A percentile compares a stretch with the other conserved stretches of the same genome.
Evolutionary conservation across 1,140 invertebrate species (phyloP).

Genomic region (Bombus picipes): DNA sequence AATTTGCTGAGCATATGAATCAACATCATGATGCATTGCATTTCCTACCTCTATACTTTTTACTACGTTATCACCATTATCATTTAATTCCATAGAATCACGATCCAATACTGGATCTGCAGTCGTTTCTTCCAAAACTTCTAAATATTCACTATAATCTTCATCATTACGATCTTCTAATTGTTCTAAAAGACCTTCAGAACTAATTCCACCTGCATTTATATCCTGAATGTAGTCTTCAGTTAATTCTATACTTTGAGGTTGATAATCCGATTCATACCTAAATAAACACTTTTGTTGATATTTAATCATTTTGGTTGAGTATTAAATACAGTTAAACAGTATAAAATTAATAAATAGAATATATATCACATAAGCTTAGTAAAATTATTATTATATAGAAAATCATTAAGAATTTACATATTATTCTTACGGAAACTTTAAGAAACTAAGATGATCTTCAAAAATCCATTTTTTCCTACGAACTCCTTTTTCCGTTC

Average conservation of each 20-base stretch:
- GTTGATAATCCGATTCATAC: slow-evolving; percentile 76
- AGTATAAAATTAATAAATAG: neutral
- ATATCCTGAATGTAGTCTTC: slow-evolving; percentile 79
- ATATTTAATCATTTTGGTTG: neutral
- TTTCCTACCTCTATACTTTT: slow-evolving; percentile 15
- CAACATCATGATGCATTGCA: slow-evolving; percentile 54
- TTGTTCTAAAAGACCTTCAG: slow-evolving; percentile 77
- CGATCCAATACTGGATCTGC: slow-evolving; percentile 61
- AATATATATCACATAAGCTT: neutral
- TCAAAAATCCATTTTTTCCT: slow-evolving; percentile 82
- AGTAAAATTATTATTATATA: slow-evolving; percentile 1
- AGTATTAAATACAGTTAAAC: neutral
- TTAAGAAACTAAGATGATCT: slow-evolving; percentile 78
- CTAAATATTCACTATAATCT: slow-evolving; percentile 79
- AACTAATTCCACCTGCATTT: slow-evolving; percentile 70
- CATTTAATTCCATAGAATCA: slow-evolving; percentile 55
- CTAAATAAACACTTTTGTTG: slow-evolving; percentile 56
- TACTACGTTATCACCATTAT: slow-evolving; percentile 14
- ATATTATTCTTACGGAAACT: slow-evolving; percentile 75
- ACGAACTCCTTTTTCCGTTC: slow-evolving; percentile 73
- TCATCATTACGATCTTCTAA: slow-evolving; percentile 78
- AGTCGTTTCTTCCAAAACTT: slow-evolving; percentile 72
- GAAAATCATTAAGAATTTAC: neutral
- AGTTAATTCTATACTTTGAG: slow-evolving; percentile 74
- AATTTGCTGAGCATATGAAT: slow-evolving; percentile 72